Conservation (phyloP, 2,888 invertebrate species). For the Tipula vernalis region DNA sequence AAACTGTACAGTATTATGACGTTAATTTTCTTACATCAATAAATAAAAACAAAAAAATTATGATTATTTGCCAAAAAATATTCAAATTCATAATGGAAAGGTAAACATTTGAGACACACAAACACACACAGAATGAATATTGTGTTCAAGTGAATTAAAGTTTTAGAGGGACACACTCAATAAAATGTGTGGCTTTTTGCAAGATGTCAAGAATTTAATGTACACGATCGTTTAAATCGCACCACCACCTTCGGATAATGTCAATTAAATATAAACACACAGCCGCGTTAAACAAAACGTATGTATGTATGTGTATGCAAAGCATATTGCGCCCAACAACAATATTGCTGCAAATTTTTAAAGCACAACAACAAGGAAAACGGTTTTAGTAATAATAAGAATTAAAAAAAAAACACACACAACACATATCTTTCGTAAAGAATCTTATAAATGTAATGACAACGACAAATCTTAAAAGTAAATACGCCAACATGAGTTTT, state of each 20-base stretch:
- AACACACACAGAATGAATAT: neutral
- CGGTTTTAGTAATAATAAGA: neutral
- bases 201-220: neutral
- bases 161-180: neutral
- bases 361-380: too few relatives aligned
- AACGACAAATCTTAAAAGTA: neutral
- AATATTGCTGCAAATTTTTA: neutral
- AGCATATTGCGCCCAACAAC: neutral
- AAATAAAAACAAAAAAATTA: neutral
- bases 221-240: neutral
- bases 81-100: neutral
- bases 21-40: neutral
- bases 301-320: neutral
- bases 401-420: neutral
- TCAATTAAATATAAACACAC: neutral
- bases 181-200: neutral
- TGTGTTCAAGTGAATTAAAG: neutral
- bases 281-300: neutral
- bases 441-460: neutral
- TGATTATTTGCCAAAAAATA: neutral
- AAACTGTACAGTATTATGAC: neutral
- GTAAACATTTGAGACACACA: neutral
- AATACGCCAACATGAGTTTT: neutral
- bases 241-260: neutral
- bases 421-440: neutral